Evolutionary conservation across 2,888 invertebrate species (phyloP).

Genomic region (Odontocolon sp.): DNA sequence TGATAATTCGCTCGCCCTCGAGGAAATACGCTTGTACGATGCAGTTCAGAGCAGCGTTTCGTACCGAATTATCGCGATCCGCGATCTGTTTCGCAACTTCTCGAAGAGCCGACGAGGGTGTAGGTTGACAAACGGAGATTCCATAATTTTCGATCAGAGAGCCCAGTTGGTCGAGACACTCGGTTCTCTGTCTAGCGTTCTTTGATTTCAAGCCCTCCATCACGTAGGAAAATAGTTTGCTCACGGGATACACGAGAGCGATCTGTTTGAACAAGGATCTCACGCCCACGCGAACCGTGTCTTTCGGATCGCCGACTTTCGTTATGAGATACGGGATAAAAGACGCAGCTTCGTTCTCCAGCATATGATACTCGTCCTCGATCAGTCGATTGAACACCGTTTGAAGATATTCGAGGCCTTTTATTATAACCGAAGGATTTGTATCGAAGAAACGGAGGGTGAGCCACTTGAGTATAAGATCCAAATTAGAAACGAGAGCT

Average conservation of each 20-base stretch:
- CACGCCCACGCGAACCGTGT: slow-evolving; percentile 95
- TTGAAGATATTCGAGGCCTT: slow-evolving; percentile 95
- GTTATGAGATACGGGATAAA: slow-evolving; percentile 97
- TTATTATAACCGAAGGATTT: slow-evolving; percentile 97
- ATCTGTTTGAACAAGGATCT: slow-evolving; percentile 92
- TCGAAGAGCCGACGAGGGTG: slow-evolving; percentile 90
- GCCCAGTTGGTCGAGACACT: slow-evolving; percentile 96
- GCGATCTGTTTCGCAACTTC: slow-evolving; percentile 97
- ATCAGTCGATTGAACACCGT: slow-evolving; percentile 91
- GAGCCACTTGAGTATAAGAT: slow-evolving; percentile 97
- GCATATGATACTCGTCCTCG: slow-evolving; percentile 91
- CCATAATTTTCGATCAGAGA: slow-evolving; percentile 93
- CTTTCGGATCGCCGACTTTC: slow-evolving; percentile 98
- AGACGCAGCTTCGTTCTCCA: slow-evolving; percentile 94
- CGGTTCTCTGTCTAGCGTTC: slow-evolving; percentile 97
- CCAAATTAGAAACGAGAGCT: slow-evolving; percentile 94
- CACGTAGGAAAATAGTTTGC: slow-evolving; percentile 93
- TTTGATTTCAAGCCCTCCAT: slow-evolving; percentile 98
- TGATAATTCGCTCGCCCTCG: slow-evolving; percentile 95
- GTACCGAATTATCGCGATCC: slow-evolving; percentile 96
- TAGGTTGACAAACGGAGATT: slow-evolving; percentile 90
- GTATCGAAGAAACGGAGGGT: slow-evolving; percentile 99
- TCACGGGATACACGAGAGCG: slow-evolving; percentile 92
- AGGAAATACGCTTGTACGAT: slow-evolving; percentile 94
- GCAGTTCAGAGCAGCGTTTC: slow-evolving; percentile 97